Conservation (phyloP, 2,113 vertebrate genomes). For the Melanerpes aurifrons region DNA sequence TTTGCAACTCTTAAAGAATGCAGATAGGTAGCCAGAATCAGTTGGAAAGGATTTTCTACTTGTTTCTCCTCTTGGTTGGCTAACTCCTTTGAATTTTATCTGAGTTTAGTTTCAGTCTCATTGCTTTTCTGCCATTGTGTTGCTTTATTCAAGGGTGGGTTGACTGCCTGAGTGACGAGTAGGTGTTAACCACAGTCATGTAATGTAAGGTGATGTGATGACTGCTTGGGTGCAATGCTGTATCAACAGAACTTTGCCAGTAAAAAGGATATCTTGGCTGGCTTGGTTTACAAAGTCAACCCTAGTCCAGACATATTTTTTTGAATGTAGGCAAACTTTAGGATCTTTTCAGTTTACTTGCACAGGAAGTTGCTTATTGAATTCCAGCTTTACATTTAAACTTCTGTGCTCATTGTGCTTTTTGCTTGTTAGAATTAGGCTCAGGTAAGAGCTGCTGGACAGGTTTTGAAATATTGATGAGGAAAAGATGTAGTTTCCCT, state of each 20-base stretch:
- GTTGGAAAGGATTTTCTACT: not conserved
- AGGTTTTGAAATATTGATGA: slow-evolving; percentile 6
- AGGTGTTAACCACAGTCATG: not conserved
- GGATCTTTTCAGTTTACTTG: not conserved
- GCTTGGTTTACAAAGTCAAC: not conserved
- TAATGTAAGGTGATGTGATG: not conserved
- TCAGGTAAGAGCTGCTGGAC: not conserved
- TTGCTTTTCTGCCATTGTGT: not conserved
- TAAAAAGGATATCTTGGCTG: not conserved
- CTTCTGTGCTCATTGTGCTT: not conserved
- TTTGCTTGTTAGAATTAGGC: not conserved
- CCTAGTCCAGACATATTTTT: not conserved
- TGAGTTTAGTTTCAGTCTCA: not conserved
- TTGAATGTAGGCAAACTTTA: not conserved
- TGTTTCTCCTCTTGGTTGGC: not conserved
- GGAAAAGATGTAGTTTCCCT: not conserved
- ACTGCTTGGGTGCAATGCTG: not conserved
- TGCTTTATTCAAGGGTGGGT: not conserved
- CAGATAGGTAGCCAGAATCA: not conserved
- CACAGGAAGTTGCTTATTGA: not conserved
- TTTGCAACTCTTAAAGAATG: not conserved
- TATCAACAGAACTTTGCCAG: not conserved
- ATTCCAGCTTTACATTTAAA: not conserved
- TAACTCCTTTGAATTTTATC: not conserved
- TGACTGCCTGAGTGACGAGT: not conserved